These are phyloP conservation scores for Cotesia congregata DNA, from an alignment of 2,888 invertebrate species.

Conservation along the genomic window DNA sequence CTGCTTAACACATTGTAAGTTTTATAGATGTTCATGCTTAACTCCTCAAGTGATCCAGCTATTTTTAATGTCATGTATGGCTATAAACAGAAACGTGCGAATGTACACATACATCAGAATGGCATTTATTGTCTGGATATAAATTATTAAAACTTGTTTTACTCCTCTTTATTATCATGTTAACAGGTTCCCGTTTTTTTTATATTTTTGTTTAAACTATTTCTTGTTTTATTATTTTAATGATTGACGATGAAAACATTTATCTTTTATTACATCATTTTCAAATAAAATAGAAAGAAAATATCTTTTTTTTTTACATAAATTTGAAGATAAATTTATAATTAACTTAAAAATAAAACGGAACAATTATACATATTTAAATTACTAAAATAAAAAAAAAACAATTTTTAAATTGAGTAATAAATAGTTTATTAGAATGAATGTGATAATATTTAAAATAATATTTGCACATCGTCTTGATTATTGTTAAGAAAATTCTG, in stretches of 20 bases:
- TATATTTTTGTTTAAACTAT: neutral
- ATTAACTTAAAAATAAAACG: neutral
- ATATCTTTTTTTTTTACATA: neutral
- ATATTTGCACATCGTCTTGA: constrained; percentile 54
- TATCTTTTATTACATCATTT: neutral
- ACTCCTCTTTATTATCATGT: neutral
- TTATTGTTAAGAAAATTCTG: constrained; percentile 58
- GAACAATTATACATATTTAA: neutral
- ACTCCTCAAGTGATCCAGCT: neutral
- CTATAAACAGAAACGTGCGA: neutral
- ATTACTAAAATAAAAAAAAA: neutral
- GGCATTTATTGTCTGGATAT: neutral
- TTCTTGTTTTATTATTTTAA: neutral
- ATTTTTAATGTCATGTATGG: neutral
- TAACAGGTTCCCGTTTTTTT: neutral
- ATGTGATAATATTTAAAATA: constrained; percentile 64
- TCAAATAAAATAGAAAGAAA: neutral
- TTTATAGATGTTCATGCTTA: neutral
- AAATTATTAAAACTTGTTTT: neutral
- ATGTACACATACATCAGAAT: neutral
- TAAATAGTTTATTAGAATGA: constrained; percentile 68
- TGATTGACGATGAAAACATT: neutral
- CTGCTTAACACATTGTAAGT: neutral
- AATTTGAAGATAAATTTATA: neutral
- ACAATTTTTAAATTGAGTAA: constrained; percentile 60